Evolutionary conservation across 2,888 invertebrate genomes (phyloP).

Genomic region (Dicycla oo): DNA sequence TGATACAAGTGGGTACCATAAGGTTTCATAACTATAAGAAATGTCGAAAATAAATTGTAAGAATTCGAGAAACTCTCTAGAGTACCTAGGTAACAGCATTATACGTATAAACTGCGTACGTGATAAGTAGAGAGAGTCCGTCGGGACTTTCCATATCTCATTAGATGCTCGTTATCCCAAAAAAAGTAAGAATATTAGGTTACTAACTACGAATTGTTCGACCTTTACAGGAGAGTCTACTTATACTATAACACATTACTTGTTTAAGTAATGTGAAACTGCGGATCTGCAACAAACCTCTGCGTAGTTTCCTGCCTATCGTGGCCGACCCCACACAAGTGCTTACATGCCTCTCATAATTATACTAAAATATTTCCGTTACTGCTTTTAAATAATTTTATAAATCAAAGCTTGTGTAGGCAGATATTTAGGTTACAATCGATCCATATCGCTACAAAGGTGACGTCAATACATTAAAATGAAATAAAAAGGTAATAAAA

Average conservation of each 20-base stretch:
- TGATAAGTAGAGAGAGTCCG: constrained; percentile 28
- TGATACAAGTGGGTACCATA: background rate
- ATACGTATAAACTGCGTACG: constrained; percentile 33
- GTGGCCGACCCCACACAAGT: too few relatives aligned
- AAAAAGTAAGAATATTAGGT: constrained; percentile 41
- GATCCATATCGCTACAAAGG: background rate
- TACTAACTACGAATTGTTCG: constrained; percentile 40
- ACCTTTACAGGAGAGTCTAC: constrained; percentile 8
- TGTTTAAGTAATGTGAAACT: constrained; percentile 4
- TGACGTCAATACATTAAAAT: background rate
- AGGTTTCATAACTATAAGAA: background rate
- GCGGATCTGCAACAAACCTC: background rate
- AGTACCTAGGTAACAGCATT: constrained; percentile 15
- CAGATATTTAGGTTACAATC: background rate
- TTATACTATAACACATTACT: constrained; percentile 22
- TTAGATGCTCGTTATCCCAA: constrained; percentile 55
- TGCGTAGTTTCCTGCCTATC: background rate
- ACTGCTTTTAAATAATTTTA: background rate
- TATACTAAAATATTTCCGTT: background rate
- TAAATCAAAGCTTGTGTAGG: background rate
- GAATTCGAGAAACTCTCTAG: background rate
- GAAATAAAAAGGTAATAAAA: background rate
- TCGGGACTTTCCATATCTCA: constrained; percentile 33
- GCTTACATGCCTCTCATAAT: too few relatives aligned
- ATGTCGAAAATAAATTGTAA: background rate